Conservation (phyloP, 1,140 invertebrate genomes). For the Drosophila athabasca region DNA sequence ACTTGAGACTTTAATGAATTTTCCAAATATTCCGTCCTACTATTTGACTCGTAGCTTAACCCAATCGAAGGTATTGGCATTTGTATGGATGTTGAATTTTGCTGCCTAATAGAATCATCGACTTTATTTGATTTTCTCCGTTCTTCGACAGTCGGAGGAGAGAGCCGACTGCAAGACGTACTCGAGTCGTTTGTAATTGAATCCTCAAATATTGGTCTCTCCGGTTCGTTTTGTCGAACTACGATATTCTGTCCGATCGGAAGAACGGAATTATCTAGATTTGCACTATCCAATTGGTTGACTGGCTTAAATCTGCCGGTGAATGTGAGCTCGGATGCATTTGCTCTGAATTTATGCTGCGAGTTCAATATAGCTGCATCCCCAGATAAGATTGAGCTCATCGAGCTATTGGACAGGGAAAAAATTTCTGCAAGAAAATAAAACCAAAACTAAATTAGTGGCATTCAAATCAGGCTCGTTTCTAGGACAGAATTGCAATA, state of each 20-base stretch:
- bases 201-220: conserved; percentile 37
- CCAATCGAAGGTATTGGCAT: background rate
- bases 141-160: conserved; percentile 43
- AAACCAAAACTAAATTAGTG: background rate
- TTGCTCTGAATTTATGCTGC: conserved; percentile 31
- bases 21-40: conserved; percentile 13
- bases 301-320: conserved; percentile 69
- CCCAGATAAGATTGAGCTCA: conserved; percentile 74
- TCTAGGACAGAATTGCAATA: background rate
- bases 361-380: conserved; percentile 43
- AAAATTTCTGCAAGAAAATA: conserved; percentile 57
- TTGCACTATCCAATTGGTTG: conserved; percentile 15
- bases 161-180: conserved; percentile 61
- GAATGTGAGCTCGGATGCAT: conserved; percentile 68
- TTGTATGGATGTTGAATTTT: background rate
- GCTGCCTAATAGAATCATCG: background rate
- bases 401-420: conserved; percentile 78
- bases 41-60: background rate
- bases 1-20: conserved; percentile 38
- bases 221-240: conserved; percentile 22
- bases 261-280: conserved; percentile 12
- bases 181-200: conserved; percentile 57
- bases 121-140: conserved; percentile 33
- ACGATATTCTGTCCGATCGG: conserved; percentile 14
- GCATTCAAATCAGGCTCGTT: too few relatives aligned